Percentiles rank a stretch among this genome's conserved stretches.
These are phyloP conservation scores for Thalassaphorura encarpata DNA, from an alignment of 1,140 invertebrate species.

Conservation along the genomic window DNA sequence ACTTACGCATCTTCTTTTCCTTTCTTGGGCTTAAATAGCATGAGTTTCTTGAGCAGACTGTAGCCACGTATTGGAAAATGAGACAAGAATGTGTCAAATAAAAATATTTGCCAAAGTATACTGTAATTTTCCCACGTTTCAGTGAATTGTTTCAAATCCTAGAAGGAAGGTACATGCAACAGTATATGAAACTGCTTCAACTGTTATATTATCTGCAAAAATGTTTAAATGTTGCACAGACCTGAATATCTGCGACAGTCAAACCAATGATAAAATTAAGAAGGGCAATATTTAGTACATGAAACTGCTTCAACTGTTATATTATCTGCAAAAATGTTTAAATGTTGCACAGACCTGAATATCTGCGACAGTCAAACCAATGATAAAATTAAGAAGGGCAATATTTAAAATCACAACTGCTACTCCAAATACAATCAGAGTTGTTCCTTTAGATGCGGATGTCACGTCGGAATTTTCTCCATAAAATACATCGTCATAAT, in stretches of 20 bases:
- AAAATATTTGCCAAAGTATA: neutral
- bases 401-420: slow-evolving; percentile 4
- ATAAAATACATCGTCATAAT: slow-evolving; percentile 7
- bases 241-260: neutral
- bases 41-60: too few species aligned
- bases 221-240: too few species aligned
- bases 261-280: slow-evolving; percentile 8
- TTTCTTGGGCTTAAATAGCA: too few species aligned
- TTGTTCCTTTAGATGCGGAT: neutral
- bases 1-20: too few species aligned
- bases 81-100: neutral
- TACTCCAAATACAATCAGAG: neutral
- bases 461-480: neutral
- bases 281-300: slow-evolving; percentile 4
- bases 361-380: slow-evolving; percentile 4
- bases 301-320: too few species aligned
- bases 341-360: too few species aligned
- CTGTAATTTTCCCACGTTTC: neutral
- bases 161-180: too few species aligned
- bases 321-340: too few species aligned
- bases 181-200: too few species aligned
- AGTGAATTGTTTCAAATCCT: too few species aligned
- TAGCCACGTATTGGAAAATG: too few species aligned
- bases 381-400: slow-evolving; percentile 4
- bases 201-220: too few species aligned